phyloP scores from a whole-genome alignment of 2,888 invertebrate species.

The Taphrorychus bicolor region DNA sequence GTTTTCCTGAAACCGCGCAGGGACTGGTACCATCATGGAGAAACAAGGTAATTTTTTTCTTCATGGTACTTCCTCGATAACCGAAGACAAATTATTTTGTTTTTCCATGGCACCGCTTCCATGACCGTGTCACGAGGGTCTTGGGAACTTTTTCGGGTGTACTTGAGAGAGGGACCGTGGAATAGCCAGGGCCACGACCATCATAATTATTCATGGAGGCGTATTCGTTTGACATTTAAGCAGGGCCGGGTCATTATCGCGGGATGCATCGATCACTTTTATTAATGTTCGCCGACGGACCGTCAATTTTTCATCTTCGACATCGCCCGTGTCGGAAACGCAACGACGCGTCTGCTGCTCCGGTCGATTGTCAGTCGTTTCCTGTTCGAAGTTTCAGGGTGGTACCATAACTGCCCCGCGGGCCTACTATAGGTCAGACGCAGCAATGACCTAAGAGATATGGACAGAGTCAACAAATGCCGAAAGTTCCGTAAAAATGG shows the following conservation, averaged over 20 bases:
- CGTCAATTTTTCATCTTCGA: constrained; percentile 25
- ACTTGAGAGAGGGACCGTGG: not conserved
- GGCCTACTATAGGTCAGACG: not conserved
- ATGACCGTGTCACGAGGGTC: too few species aligned
- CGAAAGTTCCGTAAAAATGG: too few species aligned
- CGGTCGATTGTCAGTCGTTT: constrained; percentile 20
- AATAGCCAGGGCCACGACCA: not conserved
- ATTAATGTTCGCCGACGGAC: constrained; percentile 29
- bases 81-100: too few species aligned
- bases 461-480: not conserved
- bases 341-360: constrained; percentile 14
- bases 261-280: constrained; percentile 28
- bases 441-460: not conserved
- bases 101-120: too few species aligned
- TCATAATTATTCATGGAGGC: constrained; percentile 17
- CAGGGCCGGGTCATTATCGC: constrained; percentile 19
- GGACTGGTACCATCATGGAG: too few species aligned
- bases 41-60: not conserved
- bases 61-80: too few species aligned
- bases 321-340: constrained; percentile 19
- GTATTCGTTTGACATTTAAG: constrained; percentile 23
- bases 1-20: too few species aligned
- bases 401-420: not conserved
- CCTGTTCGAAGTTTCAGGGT: constrained; percentile 11
- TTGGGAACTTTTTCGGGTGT: not conserved